Evolutionary conservation across 2,797 vertebrate species (phyloP).

Genomic region (Limnodromus scolopaceus): DNA sequence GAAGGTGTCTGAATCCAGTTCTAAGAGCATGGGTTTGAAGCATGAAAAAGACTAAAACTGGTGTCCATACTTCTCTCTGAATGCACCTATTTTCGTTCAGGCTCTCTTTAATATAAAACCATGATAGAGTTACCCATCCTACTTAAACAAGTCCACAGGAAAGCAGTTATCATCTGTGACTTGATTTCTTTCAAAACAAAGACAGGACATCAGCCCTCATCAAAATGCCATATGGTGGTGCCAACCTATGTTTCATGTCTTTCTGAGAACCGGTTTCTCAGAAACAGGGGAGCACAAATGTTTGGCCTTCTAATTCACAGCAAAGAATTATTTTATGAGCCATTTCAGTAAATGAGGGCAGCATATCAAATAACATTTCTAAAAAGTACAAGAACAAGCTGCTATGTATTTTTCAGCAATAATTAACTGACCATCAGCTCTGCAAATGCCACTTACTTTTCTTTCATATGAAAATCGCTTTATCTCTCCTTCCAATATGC

Average conservation of each 20-base stretch:
- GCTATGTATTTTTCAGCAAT: conserved; percentile 67
- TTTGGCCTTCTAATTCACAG: conserved; percentile 9
- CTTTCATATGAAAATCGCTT: neutral
- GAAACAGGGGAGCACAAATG: conserved; percentile 14
- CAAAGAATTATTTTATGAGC: conserved; percentile 24
- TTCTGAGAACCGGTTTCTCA: conserved; percentile 3
- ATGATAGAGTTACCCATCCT: neutral
- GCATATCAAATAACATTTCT: neutral
- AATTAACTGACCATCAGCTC: conserved; percentile 48
- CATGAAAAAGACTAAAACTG: neutral
- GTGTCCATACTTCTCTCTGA: neutral
- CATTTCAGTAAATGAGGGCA: conserved; percentile 19
- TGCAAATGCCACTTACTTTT: neutral
- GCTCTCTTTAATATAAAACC: neutral
- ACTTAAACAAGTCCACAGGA: neutral
- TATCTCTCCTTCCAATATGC: neutral
- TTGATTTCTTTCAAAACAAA: neutral
- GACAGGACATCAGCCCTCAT: neutral
- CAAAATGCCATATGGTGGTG: neutral
- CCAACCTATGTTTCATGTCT: neutral
- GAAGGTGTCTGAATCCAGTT: neutral
- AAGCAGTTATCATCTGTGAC: neutral
- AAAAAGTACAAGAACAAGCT: conserved; percentile 40
- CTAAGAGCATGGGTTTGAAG: neutral
- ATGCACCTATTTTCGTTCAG: neutral